These are phyloP conservation scores for Microcaecilia unicolor DNA, from an alignment of 2,797 vertebrate genomes.

Conservation along the genomic window DNA sequence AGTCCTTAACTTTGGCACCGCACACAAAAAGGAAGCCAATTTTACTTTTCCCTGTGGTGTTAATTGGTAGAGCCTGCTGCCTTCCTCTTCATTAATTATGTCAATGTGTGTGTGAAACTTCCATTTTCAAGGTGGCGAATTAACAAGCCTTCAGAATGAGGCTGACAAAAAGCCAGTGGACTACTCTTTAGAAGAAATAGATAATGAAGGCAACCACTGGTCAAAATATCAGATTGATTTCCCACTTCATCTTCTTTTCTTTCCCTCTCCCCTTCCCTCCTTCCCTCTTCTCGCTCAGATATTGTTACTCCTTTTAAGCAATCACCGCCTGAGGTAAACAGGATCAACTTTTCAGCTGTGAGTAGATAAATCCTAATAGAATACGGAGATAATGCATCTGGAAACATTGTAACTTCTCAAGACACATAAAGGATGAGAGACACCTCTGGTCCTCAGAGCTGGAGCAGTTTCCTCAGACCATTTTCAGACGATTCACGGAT, in stretches of 20 bases:
- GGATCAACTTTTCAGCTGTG: conserved; percentile 1
- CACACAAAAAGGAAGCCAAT: conserved; percentile 71
- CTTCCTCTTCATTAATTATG: conserved; percentile 86
- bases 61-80: conserved; percentile 80
- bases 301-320: conserved; percentile 6
- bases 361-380: conserved; percentile 10
- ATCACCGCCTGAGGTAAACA: conserved; percentile 22
- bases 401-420: conserved; percentile 1
- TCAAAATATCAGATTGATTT: conserved; percentile 14
- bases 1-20: conserved; percentile 76
- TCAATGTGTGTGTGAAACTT: conserved; percentile 66
- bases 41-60: conserved; percentile 78
- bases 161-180: conserved; percentile 47
- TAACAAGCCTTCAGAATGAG: conserved; percentile 54
- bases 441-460: conserved; percentile 6
- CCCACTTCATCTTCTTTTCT: conserved; percentile 9
- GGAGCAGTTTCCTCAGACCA: neutral
- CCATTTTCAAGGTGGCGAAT: conserved; percentile 52
- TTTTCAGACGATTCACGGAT: conserved; percentile 18
- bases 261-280: neutral
- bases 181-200: conserved; percentile 13
- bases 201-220: conserved; percentile 34
- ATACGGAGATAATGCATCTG: conserved; percentile 2
- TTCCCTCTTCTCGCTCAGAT: conserved; percentile 5
- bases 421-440: neutral